phyloP scores from a whole-genome alignment of 1,140 invertebrate species.

The Drepana arcuata region DNA sequence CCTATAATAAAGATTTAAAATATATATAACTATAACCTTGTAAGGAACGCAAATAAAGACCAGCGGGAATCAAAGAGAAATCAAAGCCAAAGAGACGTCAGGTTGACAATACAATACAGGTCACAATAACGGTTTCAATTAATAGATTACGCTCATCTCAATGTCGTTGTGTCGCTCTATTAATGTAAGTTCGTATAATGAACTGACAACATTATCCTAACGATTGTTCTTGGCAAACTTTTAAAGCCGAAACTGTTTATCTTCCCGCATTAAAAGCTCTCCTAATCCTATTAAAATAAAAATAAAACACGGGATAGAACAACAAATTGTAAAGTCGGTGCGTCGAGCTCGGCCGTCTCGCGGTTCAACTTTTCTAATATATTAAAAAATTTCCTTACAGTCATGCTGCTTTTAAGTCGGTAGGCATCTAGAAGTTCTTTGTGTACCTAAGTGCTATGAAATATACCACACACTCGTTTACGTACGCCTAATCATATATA shows the following conservation, averaged over 20 bases:
- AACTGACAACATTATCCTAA: conserved; percentile 26
- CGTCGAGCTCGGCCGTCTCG: conserved; percentile 7
- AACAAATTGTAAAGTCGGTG: conserved; percentile 35
- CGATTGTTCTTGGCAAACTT: conserved; percentile 23
- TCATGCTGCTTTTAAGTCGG: conserved; percentile 29
- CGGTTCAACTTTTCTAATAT: conserved; percentile 38
- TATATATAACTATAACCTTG: no score
- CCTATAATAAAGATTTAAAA: no score
- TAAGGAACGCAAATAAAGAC: no score
- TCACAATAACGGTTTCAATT: not conserved
- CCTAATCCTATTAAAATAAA: conserved; percentile 31
- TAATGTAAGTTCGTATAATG: no score
- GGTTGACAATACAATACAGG: not conserved
- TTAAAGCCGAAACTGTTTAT: conserved; percentile 25
- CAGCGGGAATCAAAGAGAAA: no score
- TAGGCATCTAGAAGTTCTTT: conserved; percentile 25
- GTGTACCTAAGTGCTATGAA: no score
- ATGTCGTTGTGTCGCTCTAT: no score
- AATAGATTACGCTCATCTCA: no score
- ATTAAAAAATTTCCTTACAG: conserved; percentile 39
- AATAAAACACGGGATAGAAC: conserved; percentile 19
- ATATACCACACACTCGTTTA: no score
- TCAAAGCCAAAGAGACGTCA: not conserved
- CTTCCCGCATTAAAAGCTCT: conserved; percentile 20
- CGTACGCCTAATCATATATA: no score